These are phyloP conservation scores for Pteromalus puparum DNA, from an alignment of 1,140 invertebrate species.

Conservation along the genomic window DNA sequence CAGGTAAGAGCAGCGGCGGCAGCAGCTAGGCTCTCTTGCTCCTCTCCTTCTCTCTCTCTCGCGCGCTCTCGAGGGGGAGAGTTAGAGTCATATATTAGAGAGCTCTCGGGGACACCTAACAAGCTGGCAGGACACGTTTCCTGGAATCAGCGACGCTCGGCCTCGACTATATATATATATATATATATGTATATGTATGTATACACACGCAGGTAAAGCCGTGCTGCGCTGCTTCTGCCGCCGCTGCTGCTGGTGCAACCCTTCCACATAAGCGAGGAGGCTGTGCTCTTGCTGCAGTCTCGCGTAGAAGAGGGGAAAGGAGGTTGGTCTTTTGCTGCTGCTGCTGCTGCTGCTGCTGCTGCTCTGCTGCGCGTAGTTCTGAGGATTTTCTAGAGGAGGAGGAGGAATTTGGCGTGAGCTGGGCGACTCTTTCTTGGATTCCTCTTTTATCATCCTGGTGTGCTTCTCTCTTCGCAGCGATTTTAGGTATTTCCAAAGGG, in stretches of 20 bases:
- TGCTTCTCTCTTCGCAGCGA: background rate
- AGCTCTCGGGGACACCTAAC: constrained; percentile 71
- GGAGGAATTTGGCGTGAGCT: background rate
- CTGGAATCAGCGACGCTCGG: constrained; percentile 63
- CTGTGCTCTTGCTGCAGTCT: background rate
- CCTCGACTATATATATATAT: constrained; percentile 11
- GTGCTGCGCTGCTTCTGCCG: background rate
- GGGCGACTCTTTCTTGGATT: background rate
- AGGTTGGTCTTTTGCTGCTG: background rate
- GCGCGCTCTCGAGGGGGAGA: constrained; percentile 36
- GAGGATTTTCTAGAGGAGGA: background rate
- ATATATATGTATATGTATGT: background rate
- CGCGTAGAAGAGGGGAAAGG: background rate
- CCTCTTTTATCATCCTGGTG: background rate
- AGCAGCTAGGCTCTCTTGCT: constrained; percentile 33
- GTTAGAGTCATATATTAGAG: constrained; percentile 70
- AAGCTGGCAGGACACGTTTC: constrained; percentile 72
- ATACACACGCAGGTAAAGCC: background rate
- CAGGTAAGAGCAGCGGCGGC: constrained; percentile 13
- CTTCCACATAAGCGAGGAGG: background rate
- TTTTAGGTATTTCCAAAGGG: background rate
- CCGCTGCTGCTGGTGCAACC: background rate
- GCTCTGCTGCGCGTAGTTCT: background rate
- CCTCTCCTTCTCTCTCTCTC: constrained; percentile 24
- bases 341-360: background rate